Conservation (phyloP, 2,113 vertebrate genomes). For the Recurvirostra avosetta region DNA sequence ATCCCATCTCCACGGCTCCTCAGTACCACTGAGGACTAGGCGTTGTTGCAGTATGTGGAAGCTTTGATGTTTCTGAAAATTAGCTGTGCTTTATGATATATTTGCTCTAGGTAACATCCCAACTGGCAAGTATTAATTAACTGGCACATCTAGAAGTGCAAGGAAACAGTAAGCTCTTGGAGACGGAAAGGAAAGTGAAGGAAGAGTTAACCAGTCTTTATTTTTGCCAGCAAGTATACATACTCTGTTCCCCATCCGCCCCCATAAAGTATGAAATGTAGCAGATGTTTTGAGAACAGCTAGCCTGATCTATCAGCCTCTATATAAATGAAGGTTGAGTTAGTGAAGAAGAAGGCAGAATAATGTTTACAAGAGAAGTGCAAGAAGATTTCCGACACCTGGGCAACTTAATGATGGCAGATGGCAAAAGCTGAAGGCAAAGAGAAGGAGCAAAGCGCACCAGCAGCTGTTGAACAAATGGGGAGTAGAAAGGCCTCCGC, state of each 20-base stretch:
- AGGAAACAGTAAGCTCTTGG: background rate
- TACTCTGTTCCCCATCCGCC: background rate
- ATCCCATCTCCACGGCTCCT: background rate
- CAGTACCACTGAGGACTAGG: background rate
- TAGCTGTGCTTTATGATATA: background rate
- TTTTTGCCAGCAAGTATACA: background rate
- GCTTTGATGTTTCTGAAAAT: background rate
- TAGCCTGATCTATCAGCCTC: slow-evolving; percentile 49
- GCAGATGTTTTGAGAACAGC: slow-evolving; percentile 45
- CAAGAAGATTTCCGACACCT: slow-evolving; percentile 49
- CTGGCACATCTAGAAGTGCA: background rate
- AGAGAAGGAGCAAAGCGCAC: background rate
- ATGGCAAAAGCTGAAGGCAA: slow-evolving; percentile 45
- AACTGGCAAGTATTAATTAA: background rate
- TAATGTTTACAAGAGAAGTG: slow-evolving; percentile 38
- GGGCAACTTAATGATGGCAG: slow-evolving; percentile 41
- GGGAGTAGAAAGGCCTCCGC: background rate
- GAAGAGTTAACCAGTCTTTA: background rate
- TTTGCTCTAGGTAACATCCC: background rate
- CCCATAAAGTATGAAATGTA: slow-evolving; percentile 8
- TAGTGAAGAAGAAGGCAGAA: background rate
- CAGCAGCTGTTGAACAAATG: slow-evolving; percentile 32
- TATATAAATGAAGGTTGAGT: slow-evolving; percentile 39
- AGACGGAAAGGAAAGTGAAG: background rate
- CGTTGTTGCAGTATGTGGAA: background rate